Evolutionary conservation across 2,888 invertebrate species (phyloP), one percentile per base, ranked within the genome.

Genomic region (Sinopyrophorus schimmeli): DNA sequence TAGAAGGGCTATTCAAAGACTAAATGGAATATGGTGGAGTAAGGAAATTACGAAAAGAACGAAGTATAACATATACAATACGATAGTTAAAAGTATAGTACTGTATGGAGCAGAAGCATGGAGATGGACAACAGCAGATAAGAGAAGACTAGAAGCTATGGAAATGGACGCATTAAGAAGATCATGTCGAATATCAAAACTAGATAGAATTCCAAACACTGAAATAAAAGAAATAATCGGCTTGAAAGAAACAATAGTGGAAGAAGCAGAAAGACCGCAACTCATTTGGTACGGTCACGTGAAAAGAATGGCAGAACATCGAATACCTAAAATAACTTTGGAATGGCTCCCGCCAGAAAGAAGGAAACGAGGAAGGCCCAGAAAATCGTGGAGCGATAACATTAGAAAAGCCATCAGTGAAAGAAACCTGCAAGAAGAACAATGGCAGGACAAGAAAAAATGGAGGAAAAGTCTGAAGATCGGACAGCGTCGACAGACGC

Each of bases 121-220:
- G 42, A 34, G 42, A 28, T 30, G 20, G 21, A 43, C 31, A 14
- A 47, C 42, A 10, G 24, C 15, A n/a, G 38, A 42, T 20, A 41
- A 20, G 26, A 47, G 16, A 28, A 42, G 24, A 23, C 18, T 48
- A 24, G 35, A 23, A 31, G 47, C 52, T 9, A 14, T 41, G n/a
- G 38, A 47, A 26, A 42, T 47, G 47, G 37, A 47, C 20, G 52
- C 30, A 12, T 30, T 41, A n/a, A 27, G 37, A 28, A 16, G 40
- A 26, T 40, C 34, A 4, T 46, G 31, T 7, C 23, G 35, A 31
- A 48, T 52, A 38, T 47, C 47, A 6, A 21, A 32, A 30, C 21
- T 21, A 24, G 42, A 43, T 18, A 28, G 38, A 11, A 28, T 38
- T 27, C 9, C 26, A 16, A 42, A 48, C 17, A 18, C 27, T 12